phyloP scores from a whole-genome alignment of 1,140 invertebrate species.

The Wasmannia auropunctata region DNA sequence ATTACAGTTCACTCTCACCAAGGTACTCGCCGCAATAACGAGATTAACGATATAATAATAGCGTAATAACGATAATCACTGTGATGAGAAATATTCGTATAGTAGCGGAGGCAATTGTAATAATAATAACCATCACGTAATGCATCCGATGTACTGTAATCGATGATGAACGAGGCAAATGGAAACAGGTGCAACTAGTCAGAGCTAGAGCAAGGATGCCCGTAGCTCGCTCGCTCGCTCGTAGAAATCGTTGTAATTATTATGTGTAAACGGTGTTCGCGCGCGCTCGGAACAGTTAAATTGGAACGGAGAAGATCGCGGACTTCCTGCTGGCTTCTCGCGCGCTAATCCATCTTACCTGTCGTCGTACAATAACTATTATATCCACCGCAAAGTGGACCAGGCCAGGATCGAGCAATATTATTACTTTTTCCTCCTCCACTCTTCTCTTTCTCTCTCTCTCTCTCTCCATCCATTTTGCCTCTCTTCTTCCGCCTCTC shows the following conservation, averaged over 20 bases:
- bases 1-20: not conserved
- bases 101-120: slow-evolving; percentile 35
- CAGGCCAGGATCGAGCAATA: slow-evolving; percentile 49
- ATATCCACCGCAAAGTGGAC: slow-evolving; percentile 51
- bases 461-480: not conserved
- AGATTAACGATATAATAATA: slow-evolving; percentile 35
- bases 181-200: slow-evolving; percentile 50
- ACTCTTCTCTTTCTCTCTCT: slow-evolving; percentile 3
- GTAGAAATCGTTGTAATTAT: slow-evolving; percentile 75
- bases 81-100: slow-evolving; percentile 36
- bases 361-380: slow-evolving; percentile 60
- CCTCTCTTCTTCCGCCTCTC: not conserved
- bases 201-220: not conserved
- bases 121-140: slow-evolving; percentile 45
- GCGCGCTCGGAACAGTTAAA: slow-evolving; percentile 74
- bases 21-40: not conserved
- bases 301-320: slow-evolving; percentile 74
- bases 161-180: slow-evolving; percentile 49
- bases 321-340: slow-evolving; percentile 69
- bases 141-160: slow-evolving; percentile 49
- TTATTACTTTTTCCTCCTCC: slow-evolving; percentile 48
- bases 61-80: slow-evolving; percentile 15
- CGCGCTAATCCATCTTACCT: slow-evolving; percentile 59
- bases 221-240: slow-evolving; percentile 29
- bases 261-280: slow-evolving; percentile 72